A percentile compares a stretch with the other conserved stretches of the same genome.
Evolutionary conservation across 2,888 invertebrate genomes (phyloP).

Genomic region (Cataglyphis albicans): DNA sequence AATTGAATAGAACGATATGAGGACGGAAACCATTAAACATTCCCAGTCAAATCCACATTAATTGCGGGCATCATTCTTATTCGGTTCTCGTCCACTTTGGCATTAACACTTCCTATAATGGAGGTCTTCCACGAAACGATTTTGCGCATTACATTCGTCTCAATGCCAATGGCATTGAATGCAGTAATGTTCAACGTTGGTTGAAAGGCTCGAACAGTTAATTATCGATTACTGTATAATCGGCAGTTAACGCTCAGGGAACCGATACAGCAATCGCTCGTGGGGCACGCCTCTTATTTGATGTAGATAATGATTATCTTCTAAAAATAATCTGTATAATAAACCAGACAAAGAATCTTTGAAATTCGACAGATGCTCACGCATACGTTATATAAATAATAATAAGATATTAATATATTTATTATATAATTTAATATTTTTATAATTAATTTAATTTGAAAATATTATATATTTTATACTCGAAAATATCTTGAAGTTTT

Average conservation of each 20-base stretch:
- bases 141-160: conserved; percentile 61
- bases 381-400: not conserved
- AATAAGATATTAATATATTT: not conserved
- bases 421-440: not conserved
- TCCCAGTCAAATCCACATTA: conserved; percentile 49
- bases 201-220: conserved; percentile 25
- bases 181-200: conserved; percentile 14
- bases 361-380: not conserved
- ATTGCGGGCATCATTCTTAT: conserved; percentile 68
- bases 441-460: not conserved
- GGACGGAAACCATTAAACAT: conserved; percentile 54
- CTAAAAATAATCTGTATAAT: conserved; percentile 54
- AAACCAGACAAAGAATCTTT: conserved; percentile 17
- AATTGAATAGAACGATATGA: conserved; percentile 40
- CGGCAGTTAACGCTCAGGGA: conserved; percentile 47
- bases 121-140: conserved; percentile 75
- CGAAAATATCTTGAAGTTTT: not conserved
- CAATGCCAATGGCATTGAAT: conserved; percentile 57
- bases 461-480: not conserved
- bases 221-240: conserved; percentile 53
- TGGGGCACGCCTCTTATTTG: conserved; percentile 52
- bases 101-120: conserved; percentile 63
- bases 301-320: conserved; percentile 58
- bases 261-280: conserved; percentile 35
- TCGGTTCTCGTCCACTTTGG: conserved; percentile 60